These are phyloP conservation scores for Serranus cabrilla DNA, from an alignment of 2,797 vertebrate species.

Conservation along the genomic window DNA sequence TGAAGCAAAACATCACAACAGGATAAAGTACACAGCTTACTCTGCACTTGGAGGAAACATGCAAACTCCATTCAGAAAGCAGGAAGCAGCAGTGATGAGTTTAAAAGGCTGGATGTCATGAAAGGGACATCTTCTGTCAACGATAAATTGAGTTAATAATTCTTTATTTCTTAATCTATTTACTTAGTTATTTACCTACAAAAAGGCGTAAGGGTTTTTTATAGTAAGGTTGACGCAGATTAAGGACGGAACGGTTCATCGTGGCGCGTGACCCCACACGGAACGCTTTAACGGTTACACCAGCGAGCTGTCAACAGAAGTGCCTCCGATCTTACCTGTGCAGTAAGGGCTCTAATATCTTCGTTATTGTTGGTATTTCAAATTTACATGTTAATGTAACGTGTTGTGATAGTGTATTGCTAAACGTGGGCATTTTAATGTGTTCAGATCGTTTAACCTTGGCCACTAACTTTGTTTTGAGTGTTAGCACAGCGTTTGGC, in stretches of 20 bases:
- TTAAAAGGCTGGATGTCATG: not conserved
- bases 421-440: not conserved
- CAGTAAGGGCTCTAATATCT: conserved; percentile 42
- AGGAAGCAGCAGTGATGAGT: not conserved
- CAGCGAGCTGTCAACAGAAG: conserved; percentile 38
- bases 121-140: not conserved
- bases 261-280: conserved; percentile 23
- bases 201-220: too few species aligned
- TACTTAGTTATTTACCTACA: too few species aligned
- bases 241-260: conserved; percentile 59
- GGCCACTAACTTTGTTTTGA: conserved; percentile 33
- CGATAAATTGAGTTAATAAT: too few species aligned
- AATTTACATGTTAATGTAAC: rapidly evolving
- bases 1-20: too few species aligned
- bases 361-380: not conserved
- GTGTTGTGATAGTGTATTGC: not conserved
- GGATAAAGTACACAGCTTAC: too few species aligned
- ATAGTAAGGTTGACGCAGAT: rapidly evolving
- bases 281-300: conserved; percentile 70
- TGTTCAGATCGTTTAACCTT: not conserved
- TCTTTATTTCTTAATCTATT: too few species aligned
- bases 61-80: not conserved
- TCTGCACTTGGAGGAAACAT: not conserved
- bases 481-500: not conserved
- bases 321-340: conserved; percentile 11